phyloP scores from a whole-genome alignment of 2,888 invertebrate species.

The Diabrotica balteata region DNA sequence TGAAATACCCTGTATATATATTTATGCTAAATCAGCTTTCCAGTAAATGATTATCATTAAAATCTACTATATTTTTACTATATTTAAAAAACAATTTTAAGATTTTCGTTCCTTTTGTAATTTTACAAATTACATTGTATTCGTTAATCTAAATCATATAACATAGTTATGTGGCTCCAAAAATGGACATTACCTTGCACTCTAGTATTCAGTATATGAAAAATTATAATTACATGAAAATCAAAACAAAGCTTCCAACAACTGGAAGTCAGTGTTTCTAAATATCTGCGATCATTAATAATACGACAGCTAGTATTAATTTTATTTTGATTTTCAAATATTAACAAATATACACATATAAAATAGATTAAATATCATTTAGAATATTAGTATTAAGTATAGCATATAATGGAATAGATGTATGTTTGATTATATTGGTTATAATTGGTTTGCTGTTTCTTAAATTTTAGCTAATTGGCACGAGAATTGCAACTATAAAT shows the following conservation, averaged over 20 bases:
- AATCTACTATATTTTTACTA: no score
- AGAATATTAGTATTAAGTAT: neutral
- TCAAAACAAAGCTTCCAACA: neutral
- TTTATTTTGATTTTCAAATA: neutral
- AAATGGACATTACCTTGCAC: neutral
- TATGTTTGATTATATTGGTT: neutral
- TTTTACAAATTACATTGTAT: no score
- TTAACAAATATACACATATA: slow-evolving; percentile 1
- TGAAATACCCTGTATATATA: no score
- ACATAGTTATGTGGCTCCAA: no score
- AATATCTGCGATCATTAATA: no score
- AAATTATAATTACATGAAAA: neutral
- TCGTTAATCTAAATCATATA: no score
- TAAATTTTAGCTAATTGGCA: neutral
- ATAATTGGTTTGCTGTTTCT: neutral
- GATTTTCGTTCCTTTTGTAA: no score
- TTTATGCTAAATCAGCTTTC: no score
- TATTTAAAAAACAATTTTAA: no score
- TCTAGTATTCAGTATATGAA: neutral
- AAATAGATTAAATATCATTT: neutral
- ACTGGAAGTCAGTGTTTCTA: no score
- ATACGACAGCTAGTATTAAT: neutral
- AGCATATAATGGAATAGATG: slow-evolving; percentile 1
- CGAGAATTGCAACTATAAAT: no score
- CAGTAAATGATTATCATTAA: no score